Conservation (phyloP, 2,797 vertebrate genomes). For the Anguilla marmorata region DNA sequence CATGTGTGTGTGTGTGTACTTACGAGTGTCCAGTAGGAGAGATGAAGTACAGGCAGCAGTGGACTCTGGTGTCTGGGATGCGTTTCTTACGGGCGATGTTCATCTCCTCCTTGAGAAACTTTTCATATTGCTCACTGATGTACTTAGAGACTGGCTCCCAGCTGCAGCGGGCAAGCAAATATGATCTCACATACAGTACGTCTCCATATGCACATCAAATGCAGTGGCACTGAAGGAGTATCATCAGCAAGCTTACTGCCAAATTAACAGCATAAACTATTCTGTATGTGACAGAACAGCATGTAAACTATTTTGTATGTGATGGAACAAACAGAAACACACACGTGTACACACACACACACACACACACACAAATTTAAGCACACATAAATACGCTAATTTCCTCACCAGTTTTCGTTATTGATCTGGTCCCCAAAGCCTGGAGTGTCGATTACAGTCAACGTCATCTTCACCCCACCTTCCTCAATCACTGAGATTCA, state of each 20-base stretch:
- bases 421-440: conserved; percentile 98
- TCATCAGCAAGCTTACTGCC: background rate
- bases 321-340: background rate
- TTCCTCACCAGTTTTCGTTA: conserved; percentile 88
- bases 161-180: conserved; percentile 61
- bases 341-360: background rate
- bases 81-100: conserved; percentile 96
- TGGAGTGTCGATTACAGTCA: conserved; percentile 93
- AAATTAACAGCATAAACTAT: background rate
- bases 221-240: background rate
- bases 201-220: background rate
- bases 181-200: background rate
- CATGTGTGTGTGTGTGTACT: conserved; percentile 55
- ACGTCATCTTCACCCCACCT: conserved; percentile 97
- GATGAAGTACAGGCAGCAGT: conserved; percentile 98
- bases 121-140: conserved; percentile 97
- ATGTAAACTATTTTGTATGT: background rate
- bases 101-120: conserved; percentile 96
- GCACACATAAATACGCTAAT: background rate
- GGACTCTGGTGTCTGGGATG: conserved; percentile 93
- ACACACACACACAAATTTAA: background rate
- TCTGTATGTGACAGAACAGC: background rate
- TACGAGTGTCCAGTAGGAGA: conserved; percentile 95
- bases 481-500: conserved; percentile 88
- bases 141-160: conserved; percentile 97